A percentile compares a stretch with the other conserved stretches of the same genome.
Conservation (phyloP, 2,797 vertebrate species). For the Simalia tracyae region DNA sequence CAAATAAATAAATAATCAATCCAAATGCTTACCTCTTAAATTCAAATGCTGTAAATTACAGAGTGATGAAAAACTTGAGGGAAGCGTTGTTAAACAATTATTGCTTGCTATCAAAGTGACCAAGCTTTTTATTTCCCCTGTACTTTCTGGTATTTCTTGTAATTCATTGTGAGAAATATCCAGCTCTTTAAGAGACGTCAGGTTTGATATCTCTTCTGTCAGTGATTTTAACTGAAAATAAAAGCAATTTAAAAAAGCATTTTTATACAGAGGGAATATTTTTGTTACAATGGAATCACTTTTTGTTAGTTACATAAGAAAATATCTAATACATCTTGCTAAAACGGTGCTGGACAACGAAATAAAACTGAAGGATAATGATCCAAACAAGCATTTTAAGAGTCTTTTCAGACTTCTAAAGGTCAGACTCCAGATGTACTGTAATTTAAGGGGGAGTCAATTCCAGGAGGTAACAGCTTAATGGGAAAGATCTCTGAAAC, state of each 20-base stretch:
- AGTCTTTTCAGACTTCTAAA: neutral
- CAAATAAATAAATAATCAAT: neutral
- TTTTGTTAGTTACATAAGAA: neutral
- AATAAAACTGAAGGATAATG: neutral
- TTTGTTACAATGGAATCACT: neutral
- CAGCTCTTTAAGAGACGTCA: constrained; percentile 63
- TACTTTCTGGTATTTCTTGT: constrained; percentile 60
- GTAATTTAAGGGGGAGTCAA: neutral
- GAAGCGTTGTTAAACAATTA: constrained; percentile 62
- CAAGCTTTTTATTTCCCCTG: constrained; percentile 62
- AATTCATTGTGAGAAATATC: constrained; percentile 70
- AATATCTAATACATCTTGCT: neutral
- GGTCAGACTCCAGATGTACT: neutral
- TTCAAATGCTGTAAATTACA: constrained; percentile 56
- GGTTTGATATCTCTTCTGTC: constrained; percentile 63
- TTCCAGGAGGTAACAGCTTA: neutral
- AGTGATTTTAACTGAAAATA: constrained; percentile 65
- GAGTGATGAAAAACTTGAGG: constrained; percentile 59
- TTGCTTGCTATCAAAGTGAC: constrained; percentile 58
- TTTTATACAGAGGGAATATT: neutral
- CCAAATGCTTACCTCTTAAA: constrained; percentile 59
- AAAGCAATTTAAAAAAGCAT: neutral
- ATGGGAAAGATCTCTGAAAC: neutral
- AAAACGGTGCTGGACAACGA: neutral
- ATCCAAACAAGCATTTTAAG: neutral